Base-by-base conservation (phyloP, 2,113 vertebrate species). In the Syngnathus typhle region DNA sequence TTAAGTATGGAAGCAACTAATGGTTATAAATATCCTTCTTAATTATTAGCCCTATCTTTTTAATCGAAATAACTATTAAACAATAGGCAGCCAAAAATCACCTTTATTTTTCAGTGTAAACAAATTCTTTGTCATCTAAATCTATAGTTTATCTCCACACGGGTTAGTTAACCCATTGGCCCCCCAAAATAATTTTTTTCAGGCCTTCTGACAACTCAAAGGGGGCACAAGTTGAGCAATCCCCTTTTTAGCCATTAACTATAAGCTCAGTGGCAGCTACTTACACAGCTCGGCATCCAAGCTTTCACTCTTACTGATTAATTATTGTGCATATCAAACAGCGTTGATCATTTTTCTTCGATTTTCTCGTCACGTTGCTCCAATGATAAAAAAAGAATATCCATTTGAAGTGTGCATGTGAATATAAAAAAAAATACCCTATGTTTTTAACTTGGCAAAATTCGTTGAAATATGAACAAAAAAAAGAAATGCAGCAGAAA, bases 161-260 rank as follows among this genome's bases (percentile, higher is more conserved):
- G 73, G 94, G 93, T 10, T 91, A 94, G 95, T 88, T 93, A 93
- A 95, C 93, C 93, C 19, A 0, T 12, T 39, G 39, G 6, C 38
- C 5, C n/a, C n/a, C 27, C 55, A 91, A 95, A 92, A 87, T 94
- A 18, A 15, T 92, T 91, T 95, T 97, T 95, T 94, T 91, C 86
- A 83, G 84, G 85, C 87, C 54, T 78, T 88, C 65, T 86, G 92
- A 95, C 94, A 94, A 93, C 91, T 92, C 82, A 84, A 92, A 86
- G 89, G 93, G 92, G 85, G 92, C 92, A 91, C 93, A 94, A 94
- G 94, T 95, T 96, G 89, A 93, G 52, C 75, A 89, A 91, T 86
- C 88, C 87, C 27, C 78, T 75, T 79, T 79, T 90, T 89, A 92
- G 88, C 91, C 91, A 90, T 88, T 76, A 86, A 88, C 84, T 89